A percentile compares a stretch with the other conserved stretches of the same genome.
These are phyloP conservation scores for Alaudala cheleensis DNA, from an alignment of 2,113 vertebrate species.

Conservation along the genomic window DNA sequence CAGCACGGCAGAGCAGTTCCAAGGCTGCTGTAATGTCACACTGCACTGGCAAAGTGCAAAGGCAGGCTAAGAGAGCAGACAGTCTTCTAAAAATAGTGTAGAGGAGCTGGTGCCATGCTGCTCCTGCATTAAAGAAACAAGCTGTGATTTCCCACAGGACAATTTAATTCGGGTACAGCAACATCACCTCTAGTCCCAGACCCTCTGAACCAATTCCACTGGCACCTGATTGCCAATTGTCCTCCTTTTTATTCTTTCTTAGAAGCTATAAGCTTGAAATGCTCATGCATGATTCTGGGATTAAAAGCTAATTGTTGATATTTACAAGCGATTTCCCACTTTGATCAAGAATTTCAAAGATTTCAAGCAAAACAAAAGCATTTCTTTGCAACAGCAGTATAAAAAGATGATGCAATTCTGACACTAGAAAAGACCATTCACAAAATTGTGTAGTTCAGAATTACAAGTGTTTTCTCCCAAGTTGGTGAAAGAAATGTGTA, in stretches of 20 bases:
- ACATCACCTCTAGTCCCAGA: not conserved
- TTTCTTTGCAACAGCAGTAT: not conserved
- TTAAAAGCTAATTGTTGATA: not conserved
- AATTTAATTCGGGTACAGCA: not conserved
- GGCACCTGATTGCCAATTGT: not conserved
- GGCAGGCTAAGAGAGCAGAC: not conserved
- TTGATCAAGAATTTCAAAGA: not conserved
- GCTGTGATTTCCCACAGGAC: not conserved
- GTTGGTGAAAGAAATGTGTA: not conserved
- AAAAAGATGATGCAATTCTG: not conserved
- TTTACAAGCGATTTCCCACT: not conserved
- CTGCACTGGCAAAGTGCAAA: not conserved
- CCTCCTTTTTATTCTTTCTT: not conserved
- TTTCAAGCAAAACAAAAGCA: not conserved
- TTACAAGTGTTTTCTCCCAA: not conserved
- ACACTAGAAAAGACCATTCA: not conserved
- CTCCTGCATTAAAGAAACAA: not conserved
- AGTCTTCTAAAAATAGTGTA: not conserved
- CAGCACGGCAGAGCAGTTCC: not conserved
- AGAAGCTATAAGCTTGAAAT: not conserved
- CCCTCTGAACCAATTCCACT: not conserved
- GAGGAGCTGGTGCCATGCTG: not conserved
- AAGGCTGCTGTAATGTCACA: not conserved
- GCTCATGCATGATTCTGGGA: not conserved
- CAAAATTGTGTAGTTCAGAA: not conserved